Percentiles rank a stretch among this genome's conserved stretches.
Conservation (phyloP, 92 coral and sea anemone species). For the Porites lobata region DNA sequence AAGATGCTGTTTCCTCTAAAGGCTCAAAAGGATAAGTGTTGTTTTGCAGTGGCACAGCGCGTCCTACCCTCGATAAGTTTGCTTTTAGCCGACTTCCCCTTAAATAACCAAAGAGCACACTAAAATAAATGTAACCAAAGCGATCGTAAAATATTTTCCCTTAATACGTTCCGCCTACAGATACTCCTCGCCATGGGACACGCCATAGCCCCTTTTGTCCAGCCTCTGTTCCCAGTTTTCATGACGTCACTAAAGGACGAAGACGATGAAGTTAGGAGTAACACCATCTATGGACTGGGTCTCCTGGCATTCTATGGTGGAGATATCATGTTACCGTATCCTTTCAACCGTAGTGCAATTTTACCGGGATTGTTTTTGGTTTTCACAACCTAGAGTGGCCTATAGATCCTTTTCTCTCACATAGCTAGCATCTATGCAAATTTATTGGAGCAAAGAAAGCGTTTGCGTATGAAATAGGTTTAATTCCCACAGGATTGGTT, state of each 20-base stretch:
- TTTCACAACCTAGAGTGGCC: not conserved
- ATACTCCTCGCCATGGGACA: constrained; percentile 82
- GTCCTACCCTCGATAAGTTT: too few species aligned
- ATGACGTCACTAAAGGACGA: constrained; percentile 88
- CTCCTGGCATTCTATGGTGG: constrained; percentile 91
- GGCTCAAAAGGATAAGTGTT: too few species aligned
- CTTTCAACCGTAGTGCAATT: constrained; percentile 27
- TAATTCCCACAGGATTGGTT: too few species aligned
- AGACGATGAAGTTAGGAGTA: constrained; percentile 96
- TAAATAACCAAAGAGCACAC: not conserved
- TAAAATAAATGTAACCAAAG: not conserved
- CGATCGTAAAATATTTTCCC: not conserved
- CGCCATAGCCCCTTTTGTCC: constrained; percentile 89
- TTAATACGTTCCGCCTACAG: constrained; percentile 37
- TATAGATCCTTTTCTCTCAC: not conserved
- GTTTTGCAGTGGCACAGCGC: too few species aligned
- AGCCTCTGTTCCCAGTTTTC: constrained; percentile 92
- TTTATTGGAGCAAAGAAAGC: too few species aligned
- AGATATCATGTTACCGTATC: constrained; percentile 93
- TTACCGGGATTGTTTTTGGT: too few species aligned
- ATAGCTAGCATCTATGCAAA: not conserved
- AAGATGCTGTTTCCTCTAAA: too few species aligned
- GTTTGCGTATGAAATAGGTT: too few species aligned
- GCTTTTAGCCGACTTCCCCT: too few species aligned
- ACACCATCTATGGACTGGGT: constrained; percentile 94